These are phyloP conservation scores for Toxotes jaculatrix DNA, from an alignment of 2,113 vertebrate species.

Conservation along the genomic window DNA sequence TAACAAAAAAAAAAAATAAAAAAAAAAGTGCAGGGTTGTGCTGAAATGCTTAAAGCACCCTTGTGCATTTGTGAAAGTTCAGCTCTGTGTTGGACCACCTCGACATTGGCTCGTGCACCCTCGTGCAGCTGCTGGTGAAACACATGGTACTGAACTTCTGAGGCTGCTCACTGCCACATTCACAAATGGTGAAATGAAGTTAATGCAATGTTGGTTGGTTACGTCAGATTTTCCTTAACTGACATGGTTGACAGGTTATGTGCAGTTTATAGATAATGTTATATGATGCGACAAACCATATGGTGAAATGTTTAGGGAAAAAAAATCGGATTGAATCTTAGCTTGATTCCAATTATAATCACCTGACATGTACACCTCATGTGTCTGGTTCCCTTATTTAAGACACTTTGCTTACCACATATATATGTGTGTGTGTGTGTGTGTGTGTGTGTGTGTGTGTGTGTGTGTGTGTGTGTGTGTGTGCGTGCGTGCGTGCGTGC, in stretches of 20 bases:
- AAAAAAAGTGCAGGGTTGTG: slow-evolving; percentile 33
- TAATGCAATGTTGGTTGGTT: too few species aligned
- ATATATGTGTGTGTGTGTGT: background rate
- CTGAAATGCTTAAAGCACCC: slow-evolving; percentile 53
- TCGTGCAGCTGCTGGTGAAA: slow-evolving; percentile 59
- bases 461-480: background rate
- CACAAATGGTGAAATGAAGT: background rate
- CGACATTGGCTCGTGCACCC: slow-evolving; percentile 44
- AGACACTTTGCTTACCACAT: background rate
- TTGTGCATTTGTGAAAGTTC: slow-evolving; percentile 58
- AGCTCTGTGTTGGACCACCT: slow-evolving; percentile 55
- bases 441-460: background rate
- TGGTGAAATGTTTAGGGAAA: too few species aligned
- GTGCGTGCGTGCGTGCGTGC: too few species aligned
- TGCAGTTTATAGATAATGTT: too few species aligned
- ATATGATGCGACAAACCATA: too few species aligned
- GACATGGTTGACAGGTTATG: too few species aligned
- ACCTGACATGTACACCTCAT: background rate
- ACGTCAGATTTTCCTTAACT: too few species aligned
- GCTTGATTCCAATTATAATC: too few species aligned
- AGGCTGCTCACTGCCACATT: slow-evolving; percentile 33
- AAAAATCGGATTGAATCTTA: too few species aligned
- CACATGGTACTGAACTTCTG: slow-evolving; percentile 37
- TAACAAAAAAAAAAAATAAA: slow-evolving; percentile 37
- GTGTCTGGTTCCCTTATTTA: background rate